Conservation (phyloP, 2,113 vertebrate genomes). For the Scomber colias region DNA sequence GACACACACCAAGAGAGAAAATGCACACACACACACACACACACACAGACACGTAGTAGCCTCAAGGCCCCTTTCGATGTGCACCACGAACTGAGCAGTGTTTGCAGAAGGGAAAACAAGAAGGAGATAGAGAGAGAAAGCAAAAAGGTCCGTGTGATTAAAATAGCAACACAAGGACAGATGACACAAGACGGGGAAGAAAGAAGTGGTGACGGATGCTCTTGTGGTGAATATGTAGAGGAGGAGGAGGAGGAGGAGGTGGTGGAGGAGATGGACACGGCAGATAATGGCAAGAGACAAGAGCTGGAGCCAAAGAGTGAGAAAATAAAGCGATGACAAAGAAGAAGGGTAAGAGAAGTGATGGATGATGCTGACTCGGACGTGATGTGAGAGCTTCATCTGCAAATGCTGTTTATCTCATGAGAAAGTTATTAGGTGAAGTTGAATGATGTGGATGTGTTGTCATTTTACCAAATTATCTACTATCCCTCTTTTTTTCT, state of each 20-base stretch:
- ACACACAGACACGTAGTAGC: not conserved
- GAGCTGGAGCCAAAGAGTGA: slow-evolving; percentile 24
- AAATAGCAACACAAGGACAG: slow-evolving; percentile 37
- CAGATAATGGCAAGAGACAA: slow-evolving; percentile 28
- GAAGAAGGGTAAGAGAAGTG: not conserved
- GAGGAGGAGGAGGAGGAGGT: not conserved
- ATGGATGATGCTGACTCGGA: slow-evolving; percentile 22
- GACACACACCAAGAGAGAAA: slow-evolving; percentile 13
- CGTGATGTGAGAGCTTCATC: not conserved
- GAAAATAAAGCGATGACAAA: slow-evolving; percentile 13
- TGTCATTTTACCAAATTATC: slow-evolving; percentile 10
- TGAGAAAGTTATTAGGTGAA: not conserved
- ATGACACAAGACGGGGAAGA: slow-evolving; percentile 14
- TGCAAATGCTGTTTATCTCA: not conserved
- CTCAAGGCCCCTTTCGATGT: slow-evolving; percentile 26
- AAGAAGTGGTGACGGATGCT: slow-evolving; percentile 35
- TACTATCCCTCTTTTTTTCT: not conserved
- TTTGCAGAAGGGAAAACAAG: slow-evolving; percentile 1
- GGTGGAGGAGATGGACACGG: not conserved
- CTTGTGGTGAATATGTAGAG: slow-evolving; percentile 5
- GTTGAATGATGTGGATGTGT: not conserved
- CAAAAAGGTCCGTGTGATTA: slow-evolving; percentile 19
- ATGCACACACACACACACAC: not conserved
- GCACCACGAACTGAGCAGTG: slow-evolving; percentile 11
- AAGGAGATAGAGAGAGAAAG: not conserved